Percentiles rank a stretch among this genome's conserved stretches.
Conservation (phyloP, 1,140 invertebrate genomes). For the Araneus ventricosus region DNA sequence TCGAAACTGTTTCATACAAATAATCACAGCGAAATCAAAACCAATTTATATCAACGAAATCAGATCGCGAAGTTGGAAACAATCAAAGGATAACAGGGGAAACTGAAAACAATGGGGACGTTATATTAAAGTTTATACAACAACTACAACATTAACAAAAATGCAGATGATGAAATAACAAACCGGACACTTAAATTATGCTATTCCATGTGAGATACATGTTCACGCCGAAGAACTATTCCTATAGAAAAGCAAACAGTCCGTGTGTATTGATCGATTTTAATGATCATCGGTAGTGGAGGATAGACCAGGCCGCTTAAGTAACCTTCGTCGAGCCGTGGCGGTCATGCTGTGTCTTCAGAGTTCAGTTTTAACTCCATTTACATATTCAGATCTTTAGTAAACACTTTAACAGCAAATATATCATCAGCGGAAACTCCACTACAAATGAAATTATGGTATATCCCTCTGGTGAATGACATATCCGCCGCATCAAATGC, state of each 20-base stretch:
- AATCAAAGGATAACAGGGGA: neutral
- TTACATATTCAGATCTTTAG: neutral
- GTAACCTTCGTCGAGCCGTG: constrained; percentile 54
- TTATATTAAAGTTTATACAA: neutral
- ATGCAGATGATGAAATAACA: neutral
- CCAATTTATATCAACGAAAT: neutral
- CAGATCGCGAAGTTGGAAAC: neutral
- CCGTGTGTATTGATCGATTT: constrained; percentile 74
- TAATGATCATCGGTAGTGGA: constrained; percentile 70
- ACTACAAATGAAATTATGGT: neutral
- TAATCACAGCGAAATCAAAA: neutral
- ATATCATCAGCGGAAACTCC: neutral
- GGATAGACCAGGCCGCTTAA: constrained; percentile 3
- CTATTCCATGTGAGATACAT: constrained; percentile 23
- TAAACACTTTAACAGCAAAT: neutral
- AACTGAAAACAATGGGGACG: neutral
- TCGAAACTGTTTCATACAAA: neutral
- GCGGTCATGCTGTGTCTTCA: constrained; percentile 15
- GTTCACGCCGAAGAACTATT: constrained; percentile 48
- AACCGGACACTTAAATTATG: neutral
- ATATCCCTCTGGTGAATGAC: neutral
- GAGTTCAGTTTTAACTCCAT: neutral
- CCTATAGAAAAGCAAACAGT: constrained; percentile 66
- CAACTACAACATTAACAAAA: constrained; percentile 20
- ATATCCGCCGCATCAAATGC: constrained; percentile 15